A percentile compares a stretch with the other conserved stretches of the same genome.
These are phyloP conservation scores for Smithornis capensis DNA, from an alignment of 2,113 vertebrate genomes.

Conservation along the genomic window DNA sequence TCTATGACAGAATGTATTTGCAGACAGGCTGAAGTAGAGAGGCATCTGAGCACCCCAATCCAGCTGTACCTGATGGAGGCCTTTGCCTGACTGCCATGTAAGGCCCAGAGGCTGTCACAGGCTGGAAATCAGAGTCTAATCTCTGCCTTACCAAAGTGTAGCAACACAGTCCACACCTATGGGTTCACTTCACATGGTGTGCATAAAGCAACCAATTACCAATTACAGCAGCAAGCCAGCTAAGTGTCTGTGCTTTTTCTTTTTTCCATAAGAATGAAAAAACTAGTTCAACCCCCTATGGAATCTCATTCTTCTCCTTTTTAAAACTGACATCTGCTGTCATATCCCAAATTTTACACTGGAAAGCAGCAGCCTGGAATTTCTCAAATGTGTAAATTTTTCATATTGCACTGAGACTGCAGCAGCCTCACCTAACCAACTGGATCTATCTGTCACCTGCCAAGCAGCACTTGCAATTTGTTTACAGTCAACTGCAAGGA, in stretches of 20 bases:
- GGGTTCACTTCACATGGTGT: not conserved
- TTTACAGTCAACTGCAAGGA: slow-evolving; percentile 75
- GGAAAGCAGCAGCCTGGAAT: slow-evolving; percentile 28
- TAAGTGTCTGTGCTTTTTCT: not conserved
- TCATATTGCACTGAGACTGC: not conserved
- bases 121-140: not conserved
- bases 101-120: not conserved
- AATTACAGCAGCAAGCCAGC: not conserved
- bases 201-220: not conserved
- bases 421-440: slow-evolving; percentile 39
- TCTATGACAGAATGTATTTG: fast-evolving
- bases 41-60: not conserved
- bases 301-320: not conserved
- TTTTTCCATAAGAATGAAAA: not conserved
- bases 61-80: not conserved
- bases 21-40: not conserved
- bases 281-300: not conserved
- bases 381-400: slow-evolving; percentile 18
- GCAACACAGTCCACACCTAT: not conserved
- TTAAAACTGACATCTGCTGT: not conserved
- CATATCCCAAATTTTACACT: not conserved
- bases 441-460: slow-evolving; percentile 66
- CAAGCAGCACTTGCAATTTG: slow-evolving; percentile 66
- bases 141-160: not conserved
- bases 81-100: not conserved